phyloP scores from a whole-genome alignment of 2,113 vertebrate genomes.

The Rhynchomys soricoides region DNA sequence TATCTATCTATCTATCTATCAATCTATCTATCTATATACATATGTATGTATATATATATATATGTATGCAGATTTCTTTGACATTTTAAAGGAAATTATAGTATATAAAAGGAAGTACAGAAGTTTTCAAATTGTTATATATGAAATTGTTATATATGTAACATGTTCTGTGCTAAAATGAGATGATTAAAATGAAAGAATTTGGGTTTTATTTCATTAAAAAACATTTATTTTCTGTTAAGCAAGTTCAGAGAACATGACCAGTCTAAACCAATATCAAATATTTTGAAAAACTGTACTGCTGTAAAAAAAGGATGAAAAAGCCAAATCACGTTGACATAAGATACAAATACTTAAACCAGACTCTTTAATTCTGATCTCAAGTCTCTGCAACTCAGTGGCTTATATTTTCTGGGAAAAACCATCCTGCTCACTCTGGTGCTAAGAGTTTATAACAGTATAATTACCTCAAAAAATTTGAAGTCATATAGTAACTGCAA shows the following conservation, averaged over 20 bases:
- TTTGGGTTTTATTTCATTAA: background rate
- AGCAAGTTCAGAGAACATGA: background rate
- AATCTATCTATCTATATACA: background rate
- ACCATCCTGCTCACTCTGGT: background rate
- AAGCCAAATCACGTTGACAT: background rate
- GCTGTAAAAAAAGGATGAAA: background rate
- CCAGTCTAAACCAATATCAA: background rate
- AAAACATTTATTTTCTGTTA: background rate
- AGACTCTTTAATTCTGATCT: background rate
- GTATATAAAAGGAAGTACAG: background rate
- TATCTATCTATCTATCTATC: too few species aligned
- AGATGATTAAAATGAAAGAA: background rate
- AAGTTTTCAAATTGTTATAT: background rate
- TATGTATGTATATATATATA: background rate
- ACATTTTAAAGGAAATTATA: background rate
- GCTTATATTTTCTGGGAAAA: background rate
- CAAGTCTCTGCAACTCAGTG: background rate
- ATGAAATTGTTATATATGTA: background rate
- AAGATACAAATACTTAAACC: background rate
- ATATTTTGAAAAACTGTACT: background rate
- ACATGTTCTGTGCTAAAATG: background rate
- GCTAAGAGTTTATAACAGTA: background rate
- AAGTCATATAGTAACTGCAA: background rate
- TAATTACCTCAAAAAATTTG: background rate
- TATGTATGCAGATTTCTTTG: background rate